Evolutionary conservation across 2,888 invertebrate species (phyloP), one percentile per base, ranked within the genome.

Genomic region (Drosophila pseudotakahashii): DNA sequence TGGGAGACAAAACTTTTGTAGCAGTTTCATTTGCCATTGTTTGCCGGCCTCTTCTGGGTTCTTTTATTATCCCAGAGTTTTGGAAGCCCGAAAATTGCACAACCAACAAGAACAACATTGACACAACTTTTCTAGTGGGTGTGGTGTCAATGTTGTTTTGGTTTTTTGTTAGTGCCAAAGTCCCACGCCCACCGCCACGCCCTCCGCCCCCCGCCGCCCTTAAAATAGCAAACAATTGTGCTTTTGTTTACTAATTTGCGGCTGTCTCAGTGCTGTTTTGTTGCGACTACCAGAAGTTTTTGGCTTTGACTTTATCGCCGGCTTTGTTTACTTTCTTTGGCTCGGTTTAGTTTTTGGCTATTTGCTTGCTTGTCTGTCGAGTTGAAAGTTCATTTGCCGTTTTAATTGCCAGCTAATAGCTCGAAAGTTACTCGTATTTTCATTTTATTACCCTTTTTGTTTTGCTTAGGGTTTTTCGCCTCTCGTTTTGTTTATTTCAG

Each of bases 311-410:
- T 86, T 82, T 82, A 77, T 75, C 73, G 73, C 70, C 77, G 44
- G 61, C 59, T 70, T 85, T 82, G 75, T 88, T 82, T 77, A 82
- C 82, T 83, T 88, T 83, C 86, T 76, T 88, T 77, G 86, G 59
- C 77, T 79, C 73, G 77, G 88, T 79, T 85, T 74, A 75, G 75
- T 88, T 51, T 57, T 37, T 13, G 60, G 41, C 57, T 72, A 64
- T 73, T 54, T 59, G 41, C 51, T 55, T 55, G 26, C 32, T 51
- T 61, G 54, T 55, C 57, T 32, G 30, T 42, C 45, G 45, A 50
- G 71, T 75, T 74, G 80, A 86, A 88, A 82, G 82, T 88, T 88
- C 88, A 79, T 88, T 82, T 88, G 77, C 86, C 80, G 83, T 82
- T 82, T 86, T 82, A 82, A 82, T 86, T 82, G 86, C 73, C 73